Evolutionary conservation across 1,140 invertebrate species (phyloP).

Genomic region (Platorchestia sp.): DNA sequence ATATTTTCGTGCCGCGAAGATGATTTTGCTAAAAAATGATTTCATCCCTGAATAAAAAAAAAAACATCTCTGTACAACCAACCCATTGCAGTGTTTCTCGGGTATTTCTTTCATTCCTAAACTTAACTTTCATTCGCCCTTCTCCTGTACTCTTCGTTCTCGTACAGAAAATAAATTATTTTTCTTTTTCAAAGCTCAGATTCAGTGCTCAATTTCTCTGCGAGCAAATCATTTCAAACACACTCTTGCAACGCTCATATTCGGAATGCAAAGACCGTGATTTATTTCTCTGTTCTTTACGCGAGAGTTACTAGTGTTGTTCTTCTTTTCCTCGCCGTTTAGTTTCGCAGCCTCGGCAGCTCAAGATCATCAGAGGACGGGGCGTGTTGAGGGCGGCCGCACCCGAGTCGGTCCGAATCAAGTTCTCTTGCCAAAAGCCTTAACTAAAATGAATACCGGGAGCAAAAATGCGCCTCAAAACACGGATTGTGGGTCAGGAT

Average conservation of each 20-base stretch:
- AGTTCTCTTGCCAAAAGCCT: constrained; percentile 1
- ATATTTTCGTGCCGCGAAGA: neutral
- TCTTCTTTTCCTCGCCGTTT: neutral
- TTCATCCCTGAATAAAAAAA: neutral
- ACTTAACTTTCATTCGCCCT: neutral
- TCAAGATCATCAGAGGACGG: neutral
- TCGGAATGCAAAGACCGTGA: neutral
- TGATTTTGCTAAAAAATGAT: neutral
- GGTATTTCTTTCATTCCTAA: neutral
- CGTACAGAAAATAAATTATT: neutral
- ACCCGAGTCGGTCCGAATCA: neutral
- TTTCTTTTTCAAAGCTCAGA: neutral
- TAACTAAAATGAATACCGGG: constrained; percentile 42
- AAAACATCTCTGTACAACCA: neutral
- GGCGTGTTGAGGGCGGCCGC: neutral
- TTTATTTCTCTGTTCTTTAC: neutral
- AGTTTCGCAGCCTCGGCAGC: neutral
- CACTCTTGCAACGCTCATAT: neutral
- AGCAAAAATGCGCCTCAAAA: constrained; percentile 39
- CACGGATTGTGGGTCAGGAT: constrained; percentile 37
- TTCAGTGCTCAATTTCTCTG: neutral
- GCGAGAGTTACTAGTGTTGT: neutral
- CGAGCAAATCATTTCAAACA: neutral
- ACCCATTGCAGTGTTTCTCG: neutral
- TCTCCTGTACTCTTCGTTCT: neutral